Evolutionary conservation across 2,888 invertebrate species (phyloP).

Genomic region (Acleris laterana): DNA sequence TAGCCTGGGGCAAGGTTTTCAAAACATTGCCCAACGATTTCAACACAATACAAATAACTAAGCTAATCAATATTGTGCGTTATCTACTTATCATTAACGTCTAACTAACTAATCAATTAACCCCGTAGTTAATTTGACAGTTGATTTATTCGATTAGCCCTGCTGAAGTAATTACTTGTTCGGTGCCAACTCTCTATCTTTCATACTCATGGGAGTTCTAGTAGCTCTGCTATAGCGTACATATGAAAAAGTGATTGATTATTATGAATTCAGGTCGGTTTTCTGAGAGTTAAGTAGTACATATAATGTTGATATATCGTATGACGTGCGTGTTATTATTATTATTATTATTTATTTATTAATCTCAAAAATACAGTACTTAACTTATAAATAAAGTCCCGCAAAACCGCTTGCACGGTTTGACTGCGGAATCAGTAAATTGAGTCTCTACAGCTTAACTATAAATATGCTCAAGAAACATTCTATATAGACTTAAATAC

Average conservation of each 20-base stretch:
- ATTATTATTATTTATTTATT: no score
- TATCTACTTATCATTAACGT: neutral
- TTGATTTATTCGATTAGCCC: slow-evolving; percentile 44
- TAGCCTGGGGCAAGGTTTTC: neutral
- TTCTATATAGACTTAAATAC: no score
- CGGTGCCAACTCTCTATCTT: no score
- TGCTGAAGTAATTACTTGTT: slow-evolving; percentile 47
- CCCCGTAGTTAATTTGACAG: slow-evolving; percentile 42
- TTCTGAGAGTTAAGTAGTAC: slow-evolving; percentile 4
- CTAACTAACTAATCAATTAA: slow-evolving; percentile 32
- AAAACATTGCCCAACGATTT: slow-evolving; percentile 18
- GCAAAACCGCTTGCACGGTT: no score
- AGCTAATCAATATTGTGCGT: slow-evolving; percentile 1
- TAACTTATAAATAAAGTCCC: no score
- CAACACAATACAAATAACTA: slow-evolving; percentile 13
- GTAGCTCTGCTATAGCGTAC: slow-evolving; percentile 40
- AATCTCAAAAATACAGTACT: no score
- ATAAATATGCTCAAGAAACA: no score
- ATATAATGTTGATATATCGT: slow-evolving; percentile 15
- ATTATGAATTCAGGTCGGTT: slow-evolving; percentile 41
- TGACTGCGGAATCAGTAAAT: no score
- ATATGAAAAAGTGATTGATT: slow-evolving; percentile 47
- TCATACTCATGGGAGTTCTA: no score
- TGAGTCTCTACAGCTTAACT: no score
- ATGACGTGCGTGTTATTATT: neutral